Percentiles rank a stretch among this genome's conserved stretches.
Evolutionary conservation across 2,888 invertebrate genomes (phyloP).

Genomic region (Diadegma fenestrale): DNA sequence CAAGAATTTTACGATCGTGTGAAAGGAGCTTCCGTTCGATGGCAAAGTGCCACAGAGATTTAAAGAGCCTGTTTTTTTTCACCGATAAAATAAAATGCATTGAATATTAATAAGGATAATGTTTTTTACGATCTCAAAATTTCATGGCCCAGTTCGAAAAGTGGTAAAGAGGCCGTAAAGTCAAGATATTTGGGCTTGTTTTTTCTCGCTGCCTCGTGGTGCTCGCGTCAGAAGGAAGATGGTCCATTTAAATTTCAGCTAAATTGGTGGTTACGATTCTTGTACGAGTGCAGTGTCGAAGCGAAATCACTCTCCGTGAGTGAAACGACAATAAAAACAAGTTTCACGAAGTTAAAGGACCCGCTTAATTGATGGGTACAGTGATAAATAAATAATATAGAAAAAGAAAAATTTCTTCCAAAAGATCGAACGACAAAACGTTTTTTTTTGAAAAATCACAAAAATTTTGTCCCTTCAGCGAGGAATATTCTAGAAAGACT

Average conservation of each 20-base stretch:
- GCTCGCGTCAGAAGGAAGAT: not conserved
- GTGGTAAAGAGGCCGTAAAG: not conserved
- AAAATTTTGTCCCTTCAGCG: too few species aligned
- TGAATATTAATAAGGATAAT: not conserved
- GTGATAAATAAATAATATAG: constrained; percentile 24
- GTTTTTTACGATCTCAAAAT: constrained; percentile 23
- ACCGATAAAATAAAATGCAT: not conserved
- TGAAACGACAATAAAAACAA: not conserved
- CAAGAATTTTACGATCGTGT: not conserved
- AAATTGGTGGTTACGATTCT: constrained; percentile 42
- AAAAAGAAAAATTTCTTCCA: too few species aligned
- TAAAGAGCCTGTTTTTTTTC: not conserved
- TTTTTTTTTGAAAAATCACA: too few species aligned
- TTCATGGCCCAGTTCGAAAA: constrained; percentile 37
- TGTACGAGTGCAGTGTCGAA: not conserved
- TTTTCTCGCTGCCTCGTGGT: not conserved
- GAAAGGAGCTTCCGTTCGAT: not conserved
- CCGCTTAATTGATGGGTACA: constrained; percentile 36
- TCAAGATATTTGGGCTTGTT: constrained; percentile 28
- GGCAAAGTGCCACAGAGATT: not conserved
- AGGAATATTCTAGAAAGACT: too few species aligned
- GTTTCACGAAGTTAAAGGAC: not conserved
- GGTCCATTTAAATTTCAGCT: constrained; percentile 23
- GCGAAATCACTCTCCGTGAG: not conserved
- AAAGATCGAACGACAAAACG: too few species aligned